Percentiles rank a stretch among this genome's conserved stretches.
phyloP scores from a whole-genome alignment of 2,113 vertebrate species.

The Oophaga pumilio region DNA sequence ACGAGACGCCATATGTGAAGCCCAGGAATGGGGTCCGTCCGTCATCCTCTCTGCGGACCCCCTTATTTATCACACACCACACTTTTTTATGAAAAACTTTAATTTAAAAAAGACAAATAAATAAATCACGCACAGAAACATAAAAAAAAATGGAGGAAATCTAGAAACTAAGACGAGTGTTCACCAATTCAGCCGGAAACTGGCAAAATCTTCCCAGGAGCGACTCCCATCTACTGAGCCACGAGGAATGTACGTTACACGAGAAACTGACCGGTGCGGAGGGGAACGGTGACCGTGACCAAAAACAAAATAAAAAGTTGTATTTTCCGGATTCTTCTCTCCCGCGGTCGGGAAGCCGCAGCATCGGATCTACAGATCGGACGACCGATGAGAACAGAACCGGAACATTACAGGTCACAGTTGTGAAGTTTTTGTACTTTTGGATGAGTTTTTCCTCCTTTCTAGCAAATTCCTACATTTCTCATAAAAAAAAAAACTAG shows the following conservation, averaged over 20 bases:
- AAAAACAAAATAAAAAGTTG: no score
- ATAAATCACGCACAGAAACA: slow-evolving; percentile 6
- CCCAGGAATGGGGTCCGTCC: not conserved
- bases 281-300: not conserved
- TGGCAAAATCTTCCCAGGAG: not conserved
- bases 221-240: not conserved
- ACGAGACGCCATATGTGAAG: no score
- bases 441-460: slow-evolving; percentile 45
- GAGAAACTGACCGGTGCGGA: not conserved
- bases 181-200: not conserved
- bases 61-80: not conserved
- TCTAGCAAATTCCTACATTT: slow-evolving; percentile 51
- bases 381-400: not conserved
- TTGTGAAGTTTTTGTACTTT: no score
- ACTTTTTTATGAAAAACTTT: not conserved
- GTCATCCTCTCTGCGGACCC: no score
- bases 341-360: no score
- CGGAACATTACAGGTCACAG: no score
- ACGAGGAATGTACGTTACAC: not conserved
- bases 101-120: slow-evolving; percentile 41
- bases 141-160: not conserved
- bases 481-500: slow-evolving; percentile 59
- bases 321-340: no score
- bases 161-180: no score
- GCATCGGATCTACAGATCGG: not conserved